A percentile compares a stretch with the other conserved stretches of the same genome.
Evolutionary conservation across 2,888 invertebrate genomes (phyloP).

Genomic region (Petrolisthes cinctipes): DNA sequence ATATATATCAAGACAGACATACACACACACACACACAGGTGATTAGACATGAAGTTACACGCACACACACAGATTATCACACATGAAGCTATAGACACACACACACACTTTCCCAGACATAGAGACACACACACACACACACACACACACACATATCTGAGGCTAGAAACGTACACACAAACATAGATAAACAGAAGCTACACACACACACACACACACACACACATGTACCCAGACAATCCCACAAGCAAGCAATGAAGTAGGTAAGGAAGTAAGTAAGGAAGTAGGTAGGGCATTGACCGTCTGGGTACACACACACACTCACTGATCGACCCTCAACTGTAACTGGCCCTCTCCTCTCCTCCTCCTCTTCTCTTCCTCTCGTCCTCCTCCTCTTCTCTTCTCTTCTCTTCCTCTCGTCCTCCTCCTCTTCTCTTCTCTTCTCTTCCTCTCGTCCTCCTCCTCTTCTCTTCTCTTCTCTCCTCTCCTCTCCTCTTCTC

Average conservation of each 20-base stretch:
- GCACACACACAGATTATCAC: background rate
- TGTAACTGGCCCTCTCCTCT: too few species aligned
- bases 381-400: background rate
- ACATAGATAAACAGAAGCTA: background rate
- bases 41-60: background rate
- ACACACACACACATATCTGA: background rate
- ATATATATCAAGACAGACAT: constrained; percentile 18
- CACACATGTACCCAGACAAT: background rate
- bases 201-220: background rate
- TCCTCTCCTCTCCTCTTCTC: background rate
- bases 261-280: background rate
- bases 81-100: background rate
- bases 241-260: background rate
- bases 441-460: background rate
- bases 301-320: background rate
- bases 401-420: background rate
- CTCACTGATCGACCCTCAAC: too few species aligned
- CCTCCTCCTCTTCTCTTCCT: too few species aligned
- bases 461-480: background rate
- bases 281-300: background rate
- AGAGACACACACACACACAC: constrained; percentile 30
- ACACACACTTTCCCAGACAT: constrained; percentile 25
- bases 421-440: background rate
- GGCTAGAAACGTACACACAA: background rate
- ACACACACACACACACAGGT: constrained; percentile 1